Evolutionary conservation across 2,113 vertebrate species (phyloP), one percentile per base, ranked within the genome.

Genomic region (Athene noctua): DNA sequence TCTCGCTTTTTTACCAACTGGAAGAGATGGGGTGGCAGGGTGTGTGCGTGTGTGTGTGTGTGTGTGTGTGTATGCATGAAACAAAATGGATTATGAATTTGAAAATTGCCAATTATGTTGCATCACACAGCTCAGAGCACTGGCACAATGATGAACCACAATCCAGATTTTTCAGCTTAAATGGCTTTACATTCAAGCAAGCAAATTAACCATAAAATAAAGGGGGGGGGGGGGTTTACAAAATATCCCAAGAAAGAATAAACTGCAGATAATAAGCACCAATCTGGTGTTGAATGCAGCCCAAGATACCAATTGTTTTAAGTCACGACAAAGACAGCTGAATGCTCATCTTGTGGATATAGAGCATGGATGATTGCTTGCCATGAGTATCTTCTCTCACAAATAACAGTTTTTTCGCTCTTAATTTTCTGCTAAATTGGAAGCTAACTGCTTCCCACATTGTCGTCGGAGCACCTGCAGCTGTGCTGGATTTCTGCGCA

Each of bases 351-450:
- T 98, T 97, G 98, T 95, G 98, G 98, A 93, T 97, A 97, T 97
- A 91, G 98, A 97, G 98, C 97, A 96, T 96, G 98, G 98, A 98
- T 98, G 98, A 99, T 98, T 98, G 98, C 98, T 97, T 97, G 98
- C 98, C 98, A 99, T 98, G 98, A 99, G 98, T 98, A 98, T 98
- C 98, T 98, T 99, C 98, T 98, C 98, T 98, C 98, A 98, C 98
- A 98, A 98, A 98, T 98, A 98, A 99, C 98, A 98, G 98, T 98
- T 99, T 98, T 99, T 98, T 98, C 97, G 97, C 97, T 98, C 98
- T 98, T 99, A 99, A 99, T 99, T 98, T 99, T 98, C 98, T 98
- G 98, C 98, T 98, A 99, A 99, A 98, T 99, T 99, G 98, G 98
- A 98, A 98, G 98, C 98, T 98, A 98, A 98, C 98, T 98, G 98